Evolutionary conservation across 2,113 vertebrate species (phyloP).

Genomic region (Rhegmatorhina hoffmannsi): DNA sequence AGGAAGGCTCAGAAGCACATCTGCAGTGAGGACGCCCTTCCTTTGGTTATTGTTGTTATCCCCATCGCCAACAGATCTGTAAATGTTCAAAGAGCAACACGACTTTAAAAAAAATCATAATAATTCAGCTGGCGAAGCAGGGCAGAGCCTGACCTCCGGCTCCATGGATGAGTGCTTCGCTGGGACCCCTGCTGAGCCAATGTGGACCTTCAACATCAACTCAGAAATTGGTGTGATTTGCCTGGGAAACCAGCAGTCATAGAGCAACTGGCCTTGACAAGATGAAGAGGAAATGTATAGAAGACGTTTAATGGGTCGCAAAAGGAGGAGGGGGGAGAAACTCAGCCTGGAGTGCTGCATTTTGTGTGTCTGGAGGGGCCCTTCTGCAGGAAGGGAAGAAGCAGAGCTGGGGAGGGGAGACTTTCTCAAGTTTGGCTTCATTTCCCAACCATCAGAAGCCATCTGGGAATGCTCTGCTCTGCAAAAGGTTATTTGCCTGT

Average conservation of each 20-base stretch:
- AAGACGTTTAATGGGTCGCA: conserved; percentile 63
- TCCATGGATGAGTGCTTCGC: conserved; percentile 78
- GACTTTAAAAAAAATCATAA: conserved; percentile 24
- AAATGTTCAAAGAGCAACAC: conserved; percentile 49
- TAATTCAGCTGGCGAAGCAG: conserved; percentile 53
- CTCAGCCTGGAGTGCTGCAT: neutral
- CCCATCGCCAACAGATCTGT: conserved; percentile 10
- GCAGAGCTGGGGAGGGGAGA: neutral
- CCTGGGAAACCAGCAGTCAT: conserved; percentile 80
- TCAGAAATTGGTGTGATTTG: conserved; percentile 89
- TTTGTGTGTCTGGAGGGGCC: conserved; percentile 38
- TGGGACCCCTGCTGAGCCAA: conserved; percentile 83
- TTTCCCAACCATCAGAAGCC: neutral
- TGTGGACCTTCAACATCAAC: conserved; percentile 86
- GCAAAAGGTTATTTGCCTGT: conserved; percentile 3
- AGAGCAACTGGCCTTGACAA: conserved; percentile 73
- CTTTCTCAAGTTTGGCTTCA: neutral
- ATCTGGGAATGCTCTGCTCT: neutral
- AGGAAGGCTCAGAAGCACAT: neutral
- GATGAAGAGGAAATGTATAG: conserved; percentile 67
- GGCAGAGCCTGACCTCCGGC: conserved; percentile 79
- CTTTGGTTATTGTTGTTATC: conserved; percentile 21
- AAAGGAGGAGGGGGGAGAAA: conserved; percentile 17
- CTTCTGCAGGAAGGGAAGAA: neutral
- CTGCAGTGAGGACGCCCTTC: neutral